Base-by-base conservation (phyloP, 1,140 invertebrate species). In the Calliopsis andreniformis region DNA sequence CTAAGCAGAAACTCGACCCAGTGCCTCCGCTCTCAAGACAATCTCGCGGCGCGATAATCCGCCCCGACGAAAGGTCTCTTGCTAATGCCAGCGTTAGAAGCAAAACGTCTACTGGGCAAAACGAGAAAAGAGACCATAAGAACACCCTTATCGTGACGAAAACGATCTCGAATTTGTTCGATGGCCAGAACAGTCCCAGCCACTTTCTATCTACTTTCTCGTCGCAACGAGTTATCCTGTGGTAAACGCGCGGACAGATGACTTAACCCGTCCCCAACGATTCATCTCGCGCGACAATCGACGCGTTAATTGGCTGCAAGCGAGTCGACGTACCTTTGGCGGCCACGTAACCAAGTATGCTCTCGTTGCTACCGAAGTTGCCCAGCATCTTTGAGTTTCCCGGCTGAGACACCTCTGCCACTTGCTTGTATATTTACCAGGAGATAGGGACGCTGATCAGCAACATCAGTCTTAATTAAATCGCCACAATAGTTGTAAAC, bases 331-430 rank as follows among this genome's bases (percentile, higher is more conserved):
- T 89, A 89, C 89, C 85, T 89, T 86, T 87, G 59, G 68, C 59
- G 18, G 78, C 67, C 51, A 89, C 84, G 51, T 88, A 90, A 30
- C 87, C 84, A 39, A 91, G 83, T 78, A 90, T 88, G 62, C 88
- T 90, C 67, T 89, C 87, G 83, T 87, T 89, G 70, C 84, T 89
- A 59, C 88, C 87, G 55, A 89, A 89, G 58, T 87, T 79, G n/a
- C 80, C 83, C 12, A 89, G 78, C 86, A 89, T 90, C 68, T 86
- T 88, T 79, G 75, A 70, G 45, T 79, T 32, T 4, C 42, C 8
- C 53, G 66, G 35, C 28, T 23, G 25, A 3, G 28, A 32, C 20
- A 56, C 47, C 47, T 66, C 49, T 69, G n/a, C 32, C n/a, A 6
- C 2, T 23, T 10, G 3, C 32, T 30, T n/a, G n/a, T n/a, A n/a